These are phyloP conservation scores for Montipora sp. DNA, from an alignment of 64 coral and sea anemone genomes.

Conservation along the genomic window DNA sequence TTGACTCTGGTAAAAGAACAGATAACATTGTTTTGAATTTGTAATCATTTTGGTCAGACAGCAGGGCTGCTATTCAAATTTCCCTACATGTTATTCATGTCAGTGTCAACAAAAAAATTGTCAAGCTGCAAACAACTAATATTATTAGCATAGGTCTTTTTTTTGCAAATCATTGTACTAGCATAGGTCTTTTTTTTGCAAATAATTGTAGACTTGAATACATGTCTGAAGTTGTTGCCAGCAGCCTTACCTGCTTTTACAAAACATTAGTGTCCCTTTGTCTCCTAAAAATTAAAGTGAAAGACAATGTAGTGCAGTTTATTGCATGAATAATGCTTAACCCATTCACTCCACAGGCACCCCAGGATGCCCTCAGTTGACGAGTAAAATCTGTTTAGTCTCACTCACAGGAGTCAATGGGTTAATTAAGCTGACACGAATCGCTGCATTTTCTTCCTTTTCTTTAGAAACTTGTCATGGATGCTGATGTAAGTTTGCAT, in stretches of 20 bases:
- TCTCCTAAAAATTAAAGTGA: too few relatives aligned
- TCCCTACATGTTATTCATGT: neutral
- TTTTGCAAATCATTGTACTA: too few relatives aligned
- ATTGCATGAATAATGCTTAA: too few relatives aligned
- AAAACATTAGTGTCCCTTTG: too few relatives aligned
- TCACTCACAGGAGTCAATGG: neutral
- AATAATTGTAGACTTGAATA: too few relatives aligned
- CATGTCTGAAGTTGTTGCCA: too few relatives aligned
- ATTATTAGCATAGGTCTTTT: too few relatives aligned
- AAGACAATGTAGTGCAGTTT: too few relatives aligned
- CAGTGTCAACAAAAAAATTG: neutral
- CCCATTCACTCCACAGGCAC: too few relatives aligned
- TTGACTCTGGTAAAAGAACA: neutral
- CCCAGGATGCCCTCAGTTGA: too few relatives aligned
- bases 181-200: too few relatives aligned
- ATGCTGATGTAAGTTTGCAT: slow-evolving; percentile 69
- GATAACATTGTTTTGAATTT: neutral
- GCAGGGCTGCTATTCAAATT: neutral
- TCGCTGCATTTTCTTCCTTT: neutral
- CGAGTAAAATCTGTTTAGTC: neutral
- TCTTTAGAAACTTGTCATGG: slow-evolving; percentile 51
- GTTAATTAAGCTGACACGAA: neutral
- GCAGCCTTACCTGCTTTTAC: too few relatives aligned
- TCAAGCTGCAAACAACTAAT: neutral
- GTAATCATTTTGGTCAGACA: neutral